Evolutionary conservation across 2,113 vertebrate species (phyloP).

Genomic region (Indri indri): DNA sequence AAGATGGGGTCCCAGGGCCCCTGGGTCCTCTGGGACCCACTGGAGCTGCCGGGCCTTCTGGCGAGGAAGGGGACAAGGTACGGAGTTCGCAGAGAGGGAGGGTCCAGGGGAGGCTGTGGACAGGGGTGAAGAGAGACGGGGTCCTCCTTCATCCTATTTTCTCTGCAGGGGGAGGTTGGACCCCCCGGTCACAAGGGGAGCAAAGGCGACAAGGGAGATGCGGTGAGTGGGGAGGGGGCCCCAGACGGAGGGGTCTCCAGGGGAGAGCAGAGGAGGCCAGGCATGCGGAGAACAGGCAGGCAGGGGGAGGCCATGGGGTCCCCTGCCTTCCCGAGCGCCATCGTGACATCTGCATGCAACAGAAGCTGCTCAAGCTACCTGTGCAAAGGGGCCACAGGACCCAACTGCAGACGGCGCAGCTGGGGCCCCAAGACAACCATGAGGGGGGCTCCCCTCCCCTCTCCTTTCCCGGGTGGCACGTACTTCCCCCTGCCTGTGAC

Average conservation of each 20-base stretch:
- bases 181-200: slow-evolving; percentile 92
- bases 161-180: slow-evolving; percentile 90
- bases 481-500: background rate
- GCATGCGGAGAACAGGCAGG: rapidly evolving
- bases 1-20: slow-evolving; percentile 89
- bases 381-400: background rate
- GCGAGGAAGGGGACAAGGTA: slow-evolving; percentile 96
- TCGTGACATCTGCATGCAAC: background rate
- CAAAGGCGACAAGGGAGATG: slow-evolving; percentile 94
- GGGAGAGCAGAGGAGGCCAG: background rate
- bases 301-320: background rate
- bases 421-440: background rate
- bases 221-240: slow-evolving; percentile 81
- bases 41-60: slow-evolving; percentile 87
- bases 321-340: background rate
- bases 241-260: rapidly evolving
- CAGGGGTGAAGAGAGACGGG: rapidly evolving
- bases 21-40: slow-evolving; percentile 86
- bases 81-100: background rate
- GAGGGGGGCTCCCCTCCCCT: background rate
- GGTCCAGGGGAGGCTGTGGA: too few species aligned
- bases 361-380: background rate
- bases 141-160: background rate
- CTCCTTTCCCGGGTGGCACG: background rate
- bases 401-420: background rate